phyloP scores from a whole-genome alignment of 2,888 invertebrate genomes.

The Lagria hirta region DNA sequence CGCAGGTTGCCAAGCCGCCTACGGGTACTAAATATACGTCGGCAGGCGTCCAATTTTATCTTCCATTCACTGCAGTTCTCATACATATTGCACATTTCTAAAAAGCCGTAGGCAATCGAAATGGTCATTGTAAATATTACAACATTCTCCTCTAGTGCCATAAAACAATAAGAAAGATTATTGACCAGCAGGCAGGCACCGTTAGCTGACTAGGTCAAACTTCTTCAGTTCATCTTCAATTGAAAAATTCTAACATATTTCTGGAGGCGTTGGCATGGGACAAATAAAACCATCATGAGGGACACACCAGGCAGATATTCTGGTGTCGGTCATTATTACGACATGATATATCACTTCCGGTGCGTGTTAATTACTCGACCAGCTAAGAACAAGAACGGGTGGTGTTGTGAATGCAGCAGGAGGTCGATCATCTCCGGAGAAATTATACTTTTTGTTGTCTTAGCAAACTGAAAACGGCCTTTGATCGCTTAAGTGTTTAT shows the following conservation, averaged over 20 bases:
- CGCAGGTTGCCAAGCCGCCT: conserved; percentile 56
- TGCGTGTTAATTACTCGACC: conserved; percentile 52
- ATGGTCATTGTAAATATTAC: conserved; percentile 16
- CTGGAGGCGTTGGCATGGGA: conserved; percentile 20
- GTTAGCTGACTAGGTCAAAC: conserved; percentile 6
- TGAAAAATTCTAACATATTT: conserved; percentile 11
- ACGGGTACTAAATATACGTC: conserved; percentile 56
- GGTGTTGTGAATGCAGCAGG: conserved; percentile 28
- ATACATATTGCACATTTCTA: conserved; percentile 36
- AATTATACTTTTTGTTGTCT: conserved; percentile 26
- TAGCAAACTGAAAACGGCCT: conserved; percentile 26
- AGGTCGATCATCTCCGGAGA: conserved; percentile 30
- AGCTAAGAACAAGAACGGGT: conserved; percentile 45
- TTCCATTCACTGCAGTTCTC: conserved; percentile 54
- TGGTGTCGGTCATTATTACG: conserved; percentile 54
- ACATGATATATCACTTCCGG: conserved; percentile 55
- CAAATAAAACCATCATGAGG: conserved; percentile 36
- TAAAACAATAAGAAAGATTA: conserved; percentile 3
- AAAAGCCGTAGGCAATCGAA: conserved; percentile 19
- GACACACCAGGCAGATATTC: conserved; percentile 44
- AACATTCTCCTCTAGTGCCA: not conserved
- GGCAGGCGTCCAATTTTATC: conserved; percentile 56
- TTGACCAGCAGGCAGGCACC: not conserved
- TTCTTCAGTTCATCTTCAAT: not conserved
- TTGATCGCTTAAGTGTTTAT: conserved; percentile 34